Conservation (phyloP, 2,113 vertebrate genomes). For the Miniopterus natalensis region DNA sequence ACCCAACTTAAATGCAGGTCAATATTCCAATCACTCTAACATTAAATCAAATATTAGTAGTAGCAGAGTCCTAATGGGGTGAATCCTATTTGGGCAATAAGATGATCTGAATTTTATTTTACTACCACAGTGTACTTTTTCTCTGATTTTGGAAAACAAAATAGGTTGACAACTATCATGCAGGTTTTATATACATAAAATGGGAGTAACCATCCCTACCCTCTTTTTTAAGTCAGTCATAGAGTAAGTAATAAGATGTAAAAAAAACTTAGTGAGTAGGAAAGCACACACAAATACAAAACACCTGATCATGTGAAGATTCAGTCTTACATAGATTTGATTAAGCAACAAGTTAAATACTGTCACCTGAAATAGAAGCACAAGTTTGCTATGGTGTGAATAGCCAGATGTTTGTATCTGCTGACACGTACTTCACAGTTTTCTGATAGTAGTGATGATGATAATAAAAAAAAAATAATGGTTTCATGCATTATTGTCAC, state of each 20-base stretch:
- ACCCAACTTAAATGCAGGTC: not conserved
- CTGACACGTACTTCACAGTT: not conserved
- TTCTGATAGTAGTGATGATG: not conserved
- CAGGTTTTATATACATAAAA: not conserved
- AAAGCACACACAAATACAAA: not conserved
- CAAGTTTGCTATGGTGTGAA: not conserved
- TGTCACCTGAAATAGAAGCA: not conserved
- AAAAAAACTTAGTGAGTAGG: not conserved
- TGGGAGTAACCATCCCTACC: not conserved
- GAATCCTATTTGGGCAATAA: constrained; percentile 23
- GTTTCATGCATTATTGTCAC: not conserved
- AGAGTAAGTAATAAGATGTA: not conserved
- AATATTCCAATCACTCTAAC: not conserved
- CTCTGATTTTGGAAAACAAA: not conserved
- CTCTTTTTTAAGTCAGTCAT: not conserved
- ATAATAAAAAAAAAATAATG: not conserved
- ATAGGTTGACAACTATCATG: not conserved
- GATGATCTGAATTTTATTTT: constrained; percentile 42
- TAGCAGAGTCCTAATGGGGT: not conserved
- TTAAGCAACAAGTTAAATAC: not conserved
- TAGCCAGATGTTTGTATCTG: not conserved
- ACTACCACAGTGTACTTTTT: not conserved
- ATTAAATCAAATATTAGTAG: not conserved
- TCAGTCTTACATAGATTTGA: not conserved
- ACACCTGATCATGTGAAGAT: not conserved